Evolutionary conservation across 53 echinoderm and acorn worm species (phyloP), one percentile per base, ranked within the genome.

Genomic region (Actinopyga echinites): DNA sequence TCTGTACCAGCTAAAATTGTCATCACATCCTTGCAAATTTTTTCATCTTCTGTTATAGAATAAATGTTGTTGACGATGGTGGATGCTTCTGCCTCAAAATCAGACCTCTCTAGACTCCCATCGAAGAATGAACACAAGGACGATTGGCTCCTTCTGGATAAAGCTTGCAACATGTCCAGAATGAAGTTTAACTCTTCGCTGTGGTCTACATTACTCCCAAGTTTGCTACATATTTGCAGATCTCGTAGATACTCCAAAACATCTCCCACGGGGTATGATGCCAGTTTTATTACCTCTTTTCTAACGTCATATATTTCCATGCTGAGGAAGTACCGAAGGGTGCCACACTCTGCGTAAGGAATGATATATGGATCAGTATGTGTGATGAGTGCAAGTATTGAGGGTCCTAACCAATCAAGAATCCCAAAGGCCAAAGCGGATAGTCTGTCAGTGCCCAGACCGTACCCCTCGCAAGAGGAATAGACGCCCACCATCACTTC

Each of bases 391-490:
- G 5, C 36, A 68, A 68, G 68, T 21, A 38, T 13, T 17, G 68
- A 37, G 12, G 68, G 68, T 38, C 68, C 68, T 3, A 68, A 68
- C 68, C 68, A 68, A 31, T 68, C 37, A 34, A 68, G 68, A 17
- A 37, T 36, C 36, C 68, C 68, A 31, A 15, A 33, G 19, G 40
- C 68, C 23, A 68, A 23, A 33, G 68, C 33, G 9, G 68, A 68
- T 19, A 68, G 4, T 37, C 68, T 68, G 21, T 68, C 35, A 36
- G 68, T 68, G 22, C 68, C 68, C 40, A 68, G 68, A 9, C 68
- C 68, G 68, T 68, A 68, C 40, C 68, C 68, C 30, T 33, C 24
- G 31, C 68, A 68, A 21, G 68, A 68, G 6, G 68, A 68, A 68
- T 68, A 68, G 40, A 68, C 68, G 37, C 68, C 38, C 13, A 19